Conservation (phyloP, 2,113 vertebrate species). For the Fukomys damarensis region DNA sequence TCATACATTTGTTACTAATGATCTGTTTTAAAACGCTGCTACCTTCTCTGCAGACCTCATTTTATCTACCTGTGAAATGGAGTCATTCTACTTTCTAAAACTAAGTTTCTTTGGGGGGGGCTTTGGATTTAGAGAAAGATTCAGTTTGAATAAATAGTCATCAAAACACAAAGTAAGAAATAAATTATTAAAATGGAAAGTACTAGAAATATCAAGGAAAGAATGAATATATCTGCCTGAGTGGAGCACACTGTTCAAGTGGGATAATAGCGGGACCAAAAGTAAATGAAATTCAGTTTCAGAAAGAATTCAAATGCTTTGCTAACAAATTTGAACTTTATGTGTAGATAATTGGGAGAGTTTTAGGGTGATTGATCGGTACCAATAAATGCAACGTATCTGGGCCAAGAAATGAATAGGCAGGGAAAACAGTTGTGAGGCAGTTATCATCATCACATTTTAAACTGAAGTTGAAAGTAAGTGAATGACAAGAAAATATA, state of each 20-base stretch:
- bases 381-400: neutral
- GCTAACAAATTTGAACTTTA: neutral
- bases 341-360: neutral
- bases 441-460: neutral
- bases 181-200: neutral
- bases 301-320: neutral
- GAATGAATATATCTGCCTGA: neutral
- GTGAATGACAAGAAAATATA: neutral
- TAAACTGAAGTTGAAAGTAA: neutral
- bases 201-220: neutral
- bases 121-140: neutral
- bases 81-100: neutral
- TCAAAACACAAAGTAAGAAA: neutral
- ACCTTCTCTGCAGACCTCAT: neutral
- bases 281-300: neutral
- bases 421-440: neutral
- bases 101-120: neutral
- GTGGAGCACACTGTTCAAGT: neutral
- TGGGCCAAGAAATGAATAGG: neutral
- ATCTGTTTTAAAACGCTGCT: neutral
- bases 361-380: neutral
- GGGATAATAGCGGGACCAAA: neutral
- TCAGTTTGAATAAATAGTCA: neutral
- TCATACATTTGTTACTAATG: neutral
- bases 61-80: neutral